These are phyloP conservation scores for Artibeus jamaicensis DNA, from an alignment of 2,797 vertebrate genomes.

Conservation along the genomic window DNA sequence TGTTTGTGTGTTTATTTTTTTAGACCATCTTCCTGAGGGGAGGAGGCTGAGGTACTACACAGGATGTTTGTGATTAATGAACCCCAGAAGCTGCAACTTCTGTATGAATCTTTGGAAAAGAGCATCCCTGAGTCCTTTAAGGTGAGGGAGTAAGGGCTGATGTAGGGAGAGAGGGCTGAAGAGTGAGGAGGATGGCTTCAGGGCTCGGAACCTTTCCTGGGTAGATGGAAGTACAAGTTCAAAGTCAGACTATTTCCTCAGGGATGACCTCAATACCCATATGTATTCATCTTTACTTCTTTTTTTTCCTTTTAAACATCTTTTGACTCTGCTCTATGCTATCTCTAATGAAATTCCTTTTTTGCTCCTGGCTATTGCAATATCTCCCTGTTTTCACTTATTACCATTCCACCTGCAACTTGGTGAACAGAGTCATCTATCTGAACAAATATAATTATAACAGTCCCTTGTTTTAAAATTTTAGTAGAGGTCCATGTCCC, in stretches of 20 bases:
- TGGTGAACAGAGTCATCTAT: neutral
- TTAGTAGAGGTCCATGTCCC: neutral
- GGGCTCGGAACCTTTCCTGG: neutral
- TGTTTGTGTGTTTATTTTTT: neutral
- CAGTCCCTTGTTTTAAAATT: neutral
- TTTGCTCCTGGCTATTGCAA: neutral
- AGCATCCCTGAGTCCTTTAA: conserved; percentile 13
- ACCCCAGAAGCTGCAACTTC: neutral
- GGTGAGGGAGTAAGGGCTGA: neutral
- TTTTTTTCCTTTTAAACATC: neutral
- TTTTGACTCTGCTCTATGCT: neutral
- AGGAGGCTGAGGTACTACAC: neutral
- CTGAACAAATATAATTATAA: neutral
- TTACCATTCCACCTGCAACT: neutral
- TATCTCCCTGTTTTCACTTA: neutral
- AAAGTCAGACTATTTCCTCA: neutral
- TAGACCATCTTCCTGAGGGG: neutral
- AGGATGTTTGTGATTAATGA: conserved; percentile 31
- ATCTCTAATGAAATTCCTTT: neutral
- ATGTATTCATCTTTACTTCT: neutral
- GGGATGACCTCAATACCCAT: neutral
- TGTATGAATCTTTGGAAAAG: conserved; percentile 6
- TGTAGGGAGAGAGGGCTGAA: neutral
- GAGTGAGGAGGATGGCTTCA: neutral
- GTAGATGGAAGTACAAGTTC: neutral